Percentiles rank a stretch among this genome's conserved stretches.
These are phyloP conservation scores for Argentina silus DNA, from an alignment of 2,797 vertebrate species.

Conservation along the genomic window DNA sequence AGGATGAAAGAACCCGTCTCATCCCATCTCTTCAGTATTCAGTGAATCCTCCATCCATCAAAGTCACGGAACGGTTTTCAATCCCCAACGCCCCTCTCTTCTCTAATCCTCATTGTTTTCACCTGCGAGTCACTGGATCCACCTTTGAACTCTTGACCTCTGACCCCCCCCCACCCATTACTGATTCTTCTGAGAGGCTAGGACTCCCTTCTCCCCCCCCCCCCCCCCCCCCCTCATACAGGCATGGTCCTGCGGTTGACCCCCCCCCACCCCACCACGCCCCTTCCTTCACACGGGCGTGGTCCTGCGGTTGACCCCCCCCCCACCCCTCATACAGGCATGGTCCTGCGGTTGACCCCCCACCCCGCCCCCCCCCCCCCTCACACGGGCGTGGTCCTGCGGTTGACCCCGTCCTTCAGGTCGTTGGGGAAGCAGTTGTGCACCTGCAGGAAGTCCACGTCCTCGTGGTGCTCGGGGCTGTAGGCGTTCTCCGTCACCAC, in stretches of 20 bases:
- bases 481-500: conserved; percentile 85
- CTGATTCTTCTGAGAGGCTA: no score
- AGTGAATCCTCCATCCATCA: no score
- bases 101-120: no score
- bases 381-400: conserved; percentile 96
- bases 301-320: conserved; percentile 86
- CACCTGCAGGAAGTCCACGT: conserved; percentile 90
- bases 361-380: background rate
- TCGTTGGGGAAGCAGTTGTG: conserved; percentile 98
- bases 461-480: conserved; percentile 90
- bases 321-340: background rate
- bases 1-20: conserved; percentile 15
- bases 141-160: no score
- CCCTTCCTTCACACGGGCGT: conserved; percentile 87
- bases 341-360: conserved; percentile 7
- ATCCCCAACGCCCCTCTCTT: no score
- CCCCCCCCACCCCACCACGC: background rate
- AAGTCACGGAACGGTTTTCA: no score
- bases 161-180: no score
- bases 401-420: conserved; percentile 91
- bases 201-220: no score
- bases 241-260: conserved; percentile 9
- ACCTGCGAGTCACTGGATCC: no score
- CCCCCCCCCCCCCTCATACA: background rate
- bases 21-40: no score